Percentiles rank a stretch among this genome's conserved stretches.
phyloP scores from a whole-genome alignment of 2,113 vertebrate species.

The Proterorhinus semilunaris region DNA sequence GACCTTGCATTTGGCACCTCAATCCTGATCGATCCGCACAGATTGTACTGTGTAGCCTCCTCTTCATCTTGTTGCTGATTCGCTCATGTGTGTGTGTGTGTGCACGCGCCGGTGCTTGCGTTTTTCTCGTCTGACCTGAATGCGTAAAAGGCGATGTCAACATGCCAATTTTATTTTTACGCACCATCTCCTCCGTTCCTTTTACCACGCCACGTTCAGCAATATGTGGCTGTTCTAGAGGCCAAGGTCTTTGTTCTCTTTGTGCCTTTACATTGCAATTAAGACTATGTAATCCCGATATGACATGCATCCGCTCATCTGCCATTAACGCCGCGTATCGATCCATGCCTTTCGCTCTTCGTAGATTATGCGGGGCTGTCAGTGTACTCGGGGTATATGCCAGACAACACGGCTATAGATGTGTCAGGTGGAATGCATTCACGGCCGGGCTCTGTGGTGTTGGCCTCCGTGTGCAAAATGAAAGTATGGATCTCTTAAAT shows the following conservation, averaged over 20 bases:
- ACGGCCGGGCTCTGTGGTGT: constrained; percentile 35
- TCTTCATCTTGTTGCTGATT: constrained; percentile 52
- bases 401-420: not conserved
- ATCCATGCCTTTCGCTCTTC: constrained; percentile 32
- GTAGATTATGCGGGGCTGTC: constrained; percentile 12
- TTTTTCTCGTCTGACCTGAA: constrained; percentile 43
- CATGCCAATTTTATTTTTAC: not conserved
- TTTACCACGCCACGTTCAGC: not conserved
- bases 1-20: constrained; percentile 63
- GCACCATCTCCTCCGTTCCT: not conserved
- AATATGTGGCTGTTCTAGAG: constrained; percentile 13
- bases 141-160: constrained; percentile 49
- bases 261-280: constrained; percentile 40
- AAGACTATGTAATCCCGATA: constrained; percentile 34
- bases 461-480: constrained; percentile 36
- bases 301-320: constrained; percentile 43
- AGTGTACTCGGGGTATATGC: not conserved
- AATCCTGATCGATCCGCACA: constrained; percentile 56
- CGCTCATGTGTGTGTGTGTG: not conserved
- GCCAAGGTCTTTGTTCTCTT: constrained; percentile 69
- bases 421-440: constrained; percentile 29
- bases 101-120: constrained; percentile 37
- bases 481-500: constrained; percentile 31
- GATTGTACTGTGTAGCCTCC: constrained; percentile 25
- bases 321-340: constrained; percentile 39